Conservation (phyloP, 2,113 vertebrate species). For the Campylorhamphus procurvoides region DNA sequence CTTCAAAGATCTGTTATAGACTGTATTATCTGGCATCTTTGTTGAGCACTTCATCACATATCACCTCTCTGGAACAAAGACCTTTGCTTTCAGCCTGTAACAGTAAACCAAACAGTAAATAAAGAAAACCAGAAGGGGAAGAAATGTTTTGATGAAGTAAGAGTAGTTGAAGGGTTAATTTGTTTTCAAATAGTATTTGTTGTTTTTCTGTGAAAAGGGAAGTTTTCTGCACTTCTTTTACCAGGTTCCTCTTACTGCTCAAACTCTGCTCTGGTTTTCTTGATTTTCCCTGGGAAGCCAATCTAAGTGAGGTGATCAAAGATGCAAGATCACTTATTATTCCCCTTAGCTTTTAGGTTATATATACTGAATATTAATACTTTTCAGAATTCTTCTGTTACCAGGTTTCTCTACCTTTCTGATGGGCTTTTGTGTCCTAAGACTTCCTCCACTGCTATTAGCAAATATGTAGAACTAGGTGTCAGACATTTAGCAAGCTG, state of each 20-base stretch:
- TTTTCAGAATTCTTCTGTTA: not conserved
- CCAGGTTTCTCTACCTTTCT: not conserved
- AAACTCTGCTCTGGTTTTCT: not conserved
- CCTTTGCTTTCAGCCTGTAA: not conserved
- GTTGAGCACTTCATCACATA: not conserved
- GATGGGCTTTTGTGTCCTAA: not conserved
- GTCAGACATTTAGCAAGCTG: not conserved
- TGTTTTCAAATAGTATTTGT: not conserved
- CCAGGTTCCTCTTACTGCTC: not conserved
- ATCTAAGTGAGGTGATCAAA: not conserved
- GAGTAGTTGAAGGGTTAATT: not conserved
- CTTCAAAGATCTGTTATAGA: not conserved
- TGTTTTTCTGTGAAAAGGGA: not conserved
- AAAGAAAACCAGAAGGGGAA: not conserved
- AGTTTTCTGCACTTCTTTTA: not conserved
- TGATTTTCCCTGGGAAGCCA: not conserved
- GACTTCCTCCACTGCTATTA: not conserved
- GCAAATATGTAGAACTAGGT: not conserved
- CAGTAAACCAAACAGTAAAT: not conserved
- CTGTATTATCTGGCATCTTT: not conserved
- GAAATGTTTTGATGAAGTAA: not conserved
- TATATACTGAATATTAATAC: not conserved
- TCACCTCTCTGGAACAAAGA: not conserved
- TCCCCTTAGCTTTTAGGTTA: not conserved
- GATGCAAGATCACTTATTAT: not conserved